Base-by-base conservation (phyloP, 2,797 vertebrate genomes). In the Coranthus polyacanthus region DNA sequence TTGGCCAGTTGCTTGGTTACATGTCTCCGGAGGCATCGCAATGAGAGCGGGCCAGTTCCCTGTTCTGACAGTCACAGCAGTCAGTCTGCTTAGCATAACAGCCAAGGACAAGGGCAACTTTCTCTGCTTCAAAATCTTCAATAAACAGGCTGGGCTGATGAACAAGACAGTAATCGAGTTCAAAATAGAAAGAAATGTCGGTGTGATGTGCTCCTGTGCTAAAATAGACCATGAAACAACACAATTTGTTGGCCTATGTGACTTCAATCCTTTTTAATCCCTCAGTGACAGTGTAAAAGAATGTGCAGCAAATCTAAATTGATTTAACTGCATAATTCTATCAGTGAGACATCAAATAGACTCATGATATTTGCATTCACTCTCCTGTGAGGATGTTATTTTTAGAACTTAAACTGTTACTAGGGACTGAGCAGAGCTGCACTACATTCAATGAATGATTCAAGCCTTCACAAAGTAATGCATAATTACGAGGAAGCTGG, bases 1-100 rank as follows among this genome's bases (percentile, higher is more conserved):
- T 83, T 83, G 81, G 80, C 74, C 77, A 46, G 90, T 90, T 92
- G 90, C 92, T 75, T 89, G 83, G 92, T 88, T 88, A 92, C 90
- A 70, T 70, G 82, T 70, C 89, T 86, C 87, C 84, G 54, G 88
- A 91, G 87, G 88, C 82, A 87, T 87, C 73, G 85, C 69, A 73
- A 50, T 73, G 68, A 74, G 88, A 76, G 74, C 64, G 46, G 76
- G 79, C 89, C 71, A 81, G 68, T 71, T 86, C 78, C 58, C 74
- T 77, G 75, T 71, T 83, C 80, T 79, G 82, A 82, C 84, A 75
- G 74, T 70, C 71, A 13, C 83, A 86, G 85, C 81, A 86, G 84
- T 87, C 72, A 69, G 55, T 84, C 82, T 78, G 75, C 61, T 82
- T 82, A 75, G 77, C 83, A 87, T 85, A 84, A 85, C 75, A 72